A percentile compares a stretch with the other conserved stretches of the same genome.
Conservation (phyloP, 2,113 vertebrate genomes). For the Xenopus tropicalis region UCB_Xtro_10.0 CM004449.2:122994001-122994500, state of each 20-base stretch:
- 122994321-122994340: background rate
- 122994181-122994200: background rate
- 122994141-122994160: background rate
- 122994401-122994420: too few relatives aligned
- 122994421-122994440: too few relatives aligned
- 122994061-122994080: background rate
- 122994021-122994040: too few relatives aligned
- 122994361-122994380: constrained; percentile 4
- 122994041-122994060: too few relatives aligned
- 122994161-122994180: background rate
- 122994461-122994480: too few relatives aligned
- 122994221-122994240: background rate
- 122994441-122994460: too few relatives aligned
- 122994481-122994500: too few relatives aligned
- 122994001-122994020: too few relatives aligned
- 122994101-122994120: background rate
- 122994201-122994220: background rate
- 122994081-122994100: too few relatives aligned
- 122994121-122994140: background rate
- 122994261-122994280: background rate
- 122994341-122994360: background rate
- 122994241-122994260: background rate
- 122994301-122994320: constrained; percentile 2
- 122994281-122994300: background rate
- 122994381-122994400: too few relatives aligned